phyloP scores from a whole-genome alignment of 2,888 invertebrate species.

The Tridacna gigas region DNA sequence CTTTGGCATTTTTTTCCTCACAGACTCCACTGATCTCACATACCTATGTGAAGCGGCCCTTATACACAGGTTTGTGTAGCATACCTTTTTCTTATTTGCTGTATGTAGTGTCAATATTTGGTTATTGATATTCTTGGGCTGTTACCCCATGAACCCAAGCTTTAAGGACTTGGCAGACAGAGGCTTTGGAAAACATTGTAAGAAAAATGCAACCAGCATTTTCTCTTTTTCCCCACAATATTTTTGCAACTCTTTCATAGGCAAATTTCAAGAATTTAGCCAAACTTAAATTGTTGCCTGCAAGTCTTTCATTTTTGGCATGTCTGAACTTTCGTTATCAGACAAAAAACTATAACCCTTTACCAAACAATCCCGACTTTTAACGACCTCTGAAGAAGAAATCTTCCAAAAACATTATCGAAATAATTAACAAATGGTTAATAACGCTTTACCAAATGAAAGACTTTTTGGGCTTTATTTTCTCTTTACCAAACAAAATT shows the following conservation, averaged over 20 bases:
- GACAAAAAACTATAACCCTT: not conserved
- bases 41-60: slow-evolving; percentile 15
- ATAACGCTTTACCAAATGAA: too few relatives aligned
- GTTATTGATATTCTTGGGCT: not conserved
- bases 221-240: not conserved
- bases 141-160: not conserved
- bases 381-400: not conserved
- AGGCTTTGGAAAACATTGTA: not conserved
- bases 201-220: not conserved
- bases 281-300: too few relatives aligned
- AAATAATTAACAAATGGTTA: too few relatives aligned
- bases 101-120: too few relatives aligned
- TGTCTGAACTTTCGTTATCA: too few relatives aligned
- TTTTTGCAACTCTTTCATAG: not conserved
- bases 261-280: too few relatives aligned
- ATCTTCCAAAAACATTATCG: not conserved
- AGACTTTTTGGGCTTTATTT: too few relatives aligned
- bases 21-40: slow-evolving; percentile 10
- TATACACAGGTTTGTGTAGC: not conserved
- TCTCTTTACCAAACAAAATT: too few relatives aligned
- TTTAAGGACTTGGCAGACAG: not conserved
- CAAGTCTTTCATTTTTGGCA: too few relatives aligned
- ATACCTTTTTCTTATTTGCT: too few relatives aligned
- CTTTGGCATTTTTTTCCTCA: slow-evolving; percentile 12
- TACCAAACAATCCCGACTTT: not conserved